phyloP scores from a whole-genome alignment of 2,888 invertebrate species.

The Macrosoma leucophasiata region DNA sequence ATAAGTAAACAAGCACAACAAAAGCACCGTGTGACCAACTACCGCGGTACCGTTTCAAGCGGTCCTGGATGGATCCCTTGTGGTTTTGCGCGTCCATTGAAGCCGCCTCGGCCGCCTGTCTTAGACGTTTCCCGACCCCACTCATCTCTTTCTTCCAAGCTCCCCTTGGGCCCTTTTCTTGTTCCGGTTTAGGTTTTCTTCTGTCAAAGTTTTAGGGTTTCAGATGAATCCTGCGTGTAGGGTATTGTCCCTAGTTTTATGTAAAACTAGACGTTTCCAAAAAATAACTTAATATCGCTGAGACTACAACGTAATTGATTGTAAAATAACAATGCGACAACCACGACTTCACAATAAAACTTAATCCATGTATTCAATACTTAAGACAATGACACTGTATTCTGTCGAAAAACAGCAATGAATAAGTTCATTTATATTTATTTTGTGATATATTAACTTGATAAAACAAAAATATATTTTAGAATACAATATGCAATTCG shows the following conservation, averaged over 20 bases:
- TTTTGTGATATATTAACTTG: no score
- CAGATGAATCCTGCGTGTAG: not conserved
- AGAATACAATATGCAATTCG: no score
- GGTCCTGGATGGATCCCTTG: conserved; percentile 49
- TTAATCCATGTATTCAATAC: no score
- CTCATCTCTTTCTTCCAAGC: conserved; percentile 56
- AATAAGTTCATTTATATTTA: no score
- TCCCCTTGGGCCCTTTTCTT: conserved; percentile 30
- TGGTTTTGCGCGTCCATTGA: conserved; percentile 45
- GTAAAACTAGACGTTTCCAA: not conserved
- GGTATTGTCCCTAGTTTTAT: conserved; percentile 2
- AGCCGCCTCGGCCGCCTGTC: conserved; percentile 55
- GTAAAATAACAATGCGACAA: no score
- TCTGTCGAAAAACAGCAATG: no score
- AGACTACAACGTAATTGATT: no score
- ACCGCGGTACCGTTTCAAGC: conserved; percentile 59
- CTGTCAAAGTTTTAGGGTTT: no score
- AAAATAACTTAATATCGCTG: not conserved
- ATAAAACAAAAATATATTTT: no score
- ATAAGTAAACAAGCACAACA: conserved; percentile 11
- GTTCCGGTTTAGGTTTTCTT: conserved; percentile 62
- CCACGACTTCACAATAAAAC: no score
- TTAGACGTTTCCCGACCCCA: conserved; percentile 52
- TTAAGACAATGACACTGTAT: no score
- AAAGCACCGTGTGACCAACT: conserved; percentile 16